These are phyloP conservation scores for Rotaria sp. DNA, from an alignment of 2,888 invertebrate species.

Conservation along the genomic window DNA sequence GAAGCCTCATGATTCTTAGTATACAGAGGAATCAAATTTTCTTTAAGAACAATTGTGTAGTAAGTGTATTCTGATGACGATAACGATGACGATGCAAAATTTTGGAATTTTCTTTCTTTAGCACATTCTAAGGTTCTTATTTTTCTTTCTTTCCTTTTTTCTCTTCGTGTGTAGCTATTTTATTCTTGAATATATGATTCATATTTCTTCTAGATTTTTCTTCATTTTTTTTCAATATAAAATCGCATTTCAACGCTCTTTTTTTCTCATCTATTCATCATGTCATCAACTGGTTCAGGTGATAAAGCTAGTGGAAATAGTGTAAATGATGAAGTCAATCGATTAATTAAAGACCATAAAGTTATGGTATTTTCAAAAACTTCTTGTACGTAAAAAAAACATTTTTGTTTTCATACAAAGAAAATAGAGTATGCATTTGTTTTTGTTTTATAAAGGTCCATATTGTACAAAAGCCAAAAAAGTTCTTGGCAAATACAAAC, in stretches of 20 bases:
- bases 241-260: too few species aligned
- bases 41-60: too few species aligned
- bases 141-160: too few species aligned
- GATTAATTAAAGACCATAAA: conserved; percentile 60
- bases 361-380: conserved; percentile 85
- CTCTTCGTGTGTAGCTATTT: too few species aligned
- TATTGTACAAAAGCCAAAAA: conserved; percentile 83
- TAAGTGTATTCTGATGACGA: too few species aligned
- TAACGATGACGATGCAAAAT: too few species aligned
- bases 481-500: conserved; percentile 57
- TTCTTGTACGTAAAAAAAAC: conserved; percentile 61
- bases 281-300: background rate
- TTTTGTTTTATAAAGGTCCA: conserved; percentile 61
- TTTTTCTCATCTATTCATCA: background rate
- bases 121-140: too few species aligned
- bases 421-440: conserved; percentile 62
- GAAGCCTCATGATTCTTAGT: too few species aligned
- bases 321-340: conserved; percentile 42
- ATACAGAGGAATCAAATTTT: too few species aligned
- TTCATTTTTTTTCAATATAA: background rate
- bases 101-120: too few species aligned
- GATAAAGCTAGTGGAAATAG: background rate
- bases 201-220: background rate
- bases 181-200: background rate
- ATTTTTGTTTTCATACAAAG: background rate